Base-by-base conservation (phyloP, 2,113 vertebrate species). In the Serinus canaria region DNA sequence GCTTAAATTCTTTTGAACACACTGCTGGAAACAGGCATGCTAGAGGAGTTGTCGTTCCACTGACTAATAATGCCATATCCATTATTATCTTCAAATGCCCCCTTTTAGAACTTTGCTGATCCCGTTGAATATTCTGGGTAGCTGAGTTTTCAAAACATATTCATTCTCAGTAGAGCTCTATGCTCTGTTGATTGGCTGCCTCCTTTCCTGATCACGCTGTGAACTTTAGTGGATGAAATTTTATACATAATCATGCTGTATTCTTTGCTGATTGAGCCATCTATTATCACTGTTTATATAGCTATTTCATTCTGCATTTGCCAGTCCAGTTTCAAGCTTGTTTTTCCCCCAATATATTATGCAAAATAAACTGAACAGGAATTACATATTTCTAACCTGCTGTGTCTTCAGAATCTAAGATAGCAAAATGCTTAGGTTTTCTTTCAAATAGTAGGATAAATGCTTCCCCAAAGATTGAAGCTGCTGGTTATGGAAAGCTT, bases 361-460 rank as follows among this genome's bases (percentile, higher is more conserved):
- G 92, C 94, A 97, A 97, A 97, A 84, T 94, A 95, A 98, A 97
- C 90, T 83, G 91, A 97, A 90, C 82, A 92, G 73, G 94, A 96
- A 95, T 98, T 97, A 96, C 90, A 97, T 97, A 97, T 96, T 97
- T 97, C 90, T 93, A 97, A 97, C 96, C 95, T 97, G 90, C 95
- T 95, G 82, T 93, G 91, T 96, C 94, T 98, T 96, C 95, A 97
- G 95, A 97, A 97, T 97, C 82, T 76, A 58, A 90, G 92, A 95
- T 66, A 95, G 88, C 56, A 91, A 97, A 97, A 95, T 97, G 97
- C 96, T 95, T 97, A 96, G 75, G 85, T 93, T 96, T 90, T 90
- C 89, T 97, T 97, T 94, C 94, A 97, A 96, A 95, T 89, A 53
- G 59, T 83, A 68, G 83, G 95, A 97, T 97, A 97, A 98, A 95